A percentile compares a stretch with the other conserved stretches of the same genome.
phyloP scores from a whole-genome alignment of 1,140 invertebrate genomes.

The Aphelinus atriplicis region DNA sequence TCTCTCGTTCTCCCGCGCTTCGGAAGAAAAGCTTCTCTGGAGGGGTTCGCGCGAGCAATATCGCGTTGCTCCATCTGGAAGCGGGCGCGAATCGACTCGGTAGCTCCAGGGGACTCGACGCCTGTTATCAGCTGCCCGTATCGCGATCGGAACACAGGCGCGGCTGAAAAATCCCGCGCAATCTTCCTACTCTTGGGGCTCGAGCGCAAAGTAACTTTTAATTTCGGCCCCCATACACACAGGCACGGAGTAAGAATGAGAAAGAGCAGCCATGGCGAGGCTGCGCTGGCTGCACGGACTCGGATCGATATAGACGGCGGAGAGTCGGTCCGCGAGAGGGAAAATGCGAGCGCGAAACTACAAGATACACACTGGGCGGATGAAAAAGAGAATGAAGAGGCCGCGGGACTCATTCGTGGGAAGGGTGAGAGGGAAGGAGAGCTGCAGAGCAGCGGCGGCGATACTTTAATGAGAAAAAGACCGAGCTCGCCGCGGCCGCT shows the following conservation, averaged over 20 bases:
- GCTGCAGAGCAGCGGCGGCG: background rate
- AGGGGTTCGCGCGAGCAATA: too few species aligned
- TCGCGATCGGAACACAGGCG: slow-evolving; percentile 17
- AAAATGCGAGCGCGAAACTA: slow-evolving; percentile 26
- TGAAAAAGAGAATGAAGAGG: background rate
- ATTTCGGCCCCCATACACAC: slow-evolving; percentile 15
- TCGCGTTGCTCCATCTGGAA: too few species aligned
- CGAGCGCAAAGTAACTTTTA: slow-evolving; percentile 31
- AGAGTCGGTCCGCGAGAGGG: slow-evolving; percentile 6
- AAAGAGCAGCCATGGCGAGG: background rate
- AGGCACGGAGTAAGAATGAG: background rate
- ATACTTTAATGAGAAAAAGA: slow-evolving; percentile 36
- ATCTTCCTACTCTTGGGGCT: slow-evolving; percentile 16
- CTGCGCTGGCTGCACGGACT: background rate
- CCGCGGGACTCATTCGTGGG: background rate
- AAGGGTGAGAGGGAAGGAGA: background rate
- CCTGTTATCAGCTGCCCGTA: too few species aligned
- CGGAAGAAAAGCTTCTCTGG: too few species aligned
- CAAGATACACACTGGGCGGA: slow-evolving; percentile 25
- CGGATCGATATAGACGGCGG: slow-evolving; percentile 14
- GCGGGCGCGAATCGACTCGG: too few species aligned
- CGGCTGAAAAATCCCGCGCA: slow-evolving; percentile 2
- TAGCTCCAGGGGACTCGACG: too few species aligned
- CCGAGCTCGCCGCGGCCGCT: background rate
- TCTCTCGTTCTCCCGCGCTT: background rate